phyloP scores from a whole-genome alignment of 1,140 invertebrate species.

The Drosophila kanapiae region DNA sequence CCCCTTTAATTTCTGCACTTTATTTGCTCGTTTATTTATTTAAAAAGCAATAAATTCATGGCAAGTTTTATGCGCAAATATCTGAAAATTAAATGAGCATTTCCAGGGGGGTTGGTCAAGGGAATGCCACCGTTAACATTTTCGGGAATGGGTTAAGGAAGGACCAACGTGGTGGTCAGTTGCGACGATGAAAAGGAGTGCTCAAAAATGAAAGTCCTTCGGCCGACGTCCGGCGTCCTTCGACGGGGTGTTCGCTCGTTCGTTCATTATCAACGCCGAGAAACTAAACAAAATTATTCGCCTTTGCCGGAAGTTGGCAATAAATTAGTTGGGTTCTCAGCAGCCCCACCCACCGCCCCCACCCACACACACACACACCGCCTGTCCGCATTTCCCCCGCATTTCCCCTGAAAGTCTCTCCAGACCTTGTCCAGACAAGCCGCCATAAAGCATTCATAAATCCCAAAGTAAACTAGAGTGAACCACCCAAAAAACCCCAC shows the following conservation, averaged over 20 bases:
- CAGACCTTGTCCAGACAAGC: slow-evolving; percentile 78
- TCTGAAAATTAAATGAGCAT: slow-evolving; percentile 82
- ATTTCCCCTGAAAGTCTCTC: slow-evolving; percentile 27
- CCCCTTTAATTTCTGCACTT: slow-evolving; percentile 67
- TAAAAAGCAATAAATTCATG: slow-evolving; percentile 85
- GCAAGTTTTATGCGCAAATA: slow-evolving; percentile 83
- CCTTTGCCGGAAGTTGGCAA: slow-evolving; percentile 80
- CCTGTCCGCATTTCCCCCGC: not conserved
- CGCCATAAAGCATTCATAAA: slow-evolving; percentile 84
- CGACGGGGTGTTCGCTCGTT: slow-evolving; percentile 61
- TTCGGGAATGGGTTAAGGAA: slow-evolving; percentile 23
- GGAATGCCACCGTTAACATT: slow-evolving; percentile 7
- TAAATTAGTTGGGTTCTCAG: slow-evolving; percentile 77
- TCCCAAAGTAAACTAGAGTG: slow-evolving; percentile 83
- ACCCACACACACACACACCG: slow-evolving; percentile 8
- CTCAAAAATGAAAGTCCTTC: slow-evolving; percentile 61
- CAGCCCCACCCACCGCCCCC: slow-evolving; percentile 25
- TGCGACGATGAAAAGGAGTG: slow-evolving; percentile 55
- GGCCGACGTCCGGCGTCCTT: not conserved
- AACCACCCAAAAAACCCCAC: slow-evolving; percentile 43
- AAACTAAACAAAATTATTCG: slow-evolving; percentile 84
- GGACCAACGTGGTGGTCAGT: slow-evolving; percentile 67
- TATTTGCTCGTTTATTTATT: slow-evolving; percentile 84
- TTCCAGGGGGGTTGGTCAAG: slow-evolving; percentile 67
- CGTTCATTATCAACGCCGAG: slow-evolving; percentile 80